These are phyloP conservation scores for Halisarca cf. caerulea DNA, from an alignment of 37 sponge, comb jelly and placozoan genomes.

Conservation along the genomic window DNA sequence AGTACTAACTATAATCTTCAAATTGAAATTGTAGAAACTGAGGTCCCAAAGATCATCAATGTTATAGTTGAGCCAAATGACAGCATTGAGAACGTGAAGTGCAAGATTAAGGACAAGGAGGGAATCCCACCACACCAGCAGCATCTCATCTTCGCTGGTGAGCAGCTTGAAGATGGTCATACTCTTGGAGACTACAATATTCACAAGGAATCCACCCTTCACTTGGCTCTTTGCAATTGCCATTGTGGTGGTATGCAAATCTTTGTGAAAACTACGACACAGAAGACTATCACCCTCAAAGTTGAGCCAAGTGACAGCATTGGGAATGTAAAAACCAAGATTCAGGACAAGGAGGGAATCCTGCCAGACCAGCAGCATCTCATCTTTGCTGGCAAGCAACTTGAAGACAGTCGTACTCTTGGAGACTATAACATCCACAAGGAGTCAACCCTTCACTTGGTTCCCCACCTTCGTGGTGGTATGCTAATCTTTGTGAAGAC, in stretches of 20 bases:
- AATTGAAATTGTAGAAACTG: too few species aligned
- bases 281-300: constrained; percentile 96
- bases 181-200: neutral
- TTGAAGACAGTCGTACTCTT: constrained; percentile 33
- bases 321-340: constrained; percentile 97
- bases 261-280: constrained; percentile 95
- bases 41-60: too few species aligned
- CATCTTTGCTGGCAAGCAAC: constrained; percentile 97
- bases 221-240: neutral
- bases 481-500: constrained; percentile 81
- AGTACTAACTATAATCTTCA: too few species aligned
- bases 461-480: constrained; percentile 37
- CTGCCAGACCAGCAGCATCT: constrained; percentile 97
- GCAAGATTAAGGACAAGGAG: too few species aligned
- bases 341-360: constrained; percentile 97
- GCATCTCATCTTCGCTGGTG: too few species aligned
- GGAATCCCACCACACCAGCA: too few species aligned
- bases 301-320: constrained; percentile 94
- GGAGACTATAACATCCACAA: constrained; percentile 56
- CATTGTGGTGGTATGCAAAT: constrained; percentile 79
- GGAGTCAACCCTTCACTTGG: constrained; percentile 37
- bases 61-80: too few species aligned
- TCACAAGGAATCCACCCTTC: neutral
- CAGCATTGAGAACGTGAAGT: too few species aligned
- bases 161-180: too few species aligned